These are phyloP conservation scores for Rhyacichthys aspro DNA, from an alignment of 2,797 vertebrate genomes.

Conservation along the genomic window DNA sequence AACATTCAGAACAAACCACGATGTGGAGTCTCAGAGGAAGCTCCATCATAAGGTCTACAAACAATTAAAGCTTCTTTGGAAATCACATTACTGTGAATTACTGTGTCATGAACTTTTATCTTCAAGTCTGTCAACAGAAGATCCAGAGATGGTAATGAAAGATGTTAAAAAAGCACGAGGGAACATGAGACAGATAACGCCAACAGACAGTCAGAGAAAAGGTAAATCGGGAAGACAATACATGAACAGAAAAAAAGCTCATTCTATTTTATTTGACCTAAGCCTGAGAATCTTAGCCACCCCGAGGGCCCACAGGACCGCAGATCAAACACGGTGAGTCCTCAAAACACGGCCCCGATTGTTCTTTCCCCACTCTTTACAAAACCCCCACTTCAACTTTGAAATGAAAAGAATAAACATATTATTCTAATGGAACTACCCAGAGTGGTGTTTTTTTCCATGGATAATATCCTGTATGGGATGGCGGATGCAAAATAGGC, in stretches of 20 bases:
- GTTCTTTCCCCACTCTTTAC: conserved; percentile 63
- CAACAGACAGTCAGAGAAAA: conserved; percentile 35
- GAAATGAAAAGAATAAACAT: conserved; percentile 75
- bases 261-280: conserved; percentile 64
- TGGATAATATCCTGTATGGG: conserved; percentile 77
- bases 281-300: conserved; percentile 64
- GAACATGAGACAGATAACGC: conserved; percentile 44
- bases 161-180: conserved; percentile 37
- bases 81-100: conserved; percentile 20
- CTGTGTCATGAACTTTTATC: conserved; percentile 11
- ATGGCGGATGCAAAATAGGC: conserved; percentile 76
- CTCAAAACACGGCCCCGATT: conserved; percentile 63
- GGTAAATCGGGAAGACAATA: conserved; percentile 43
- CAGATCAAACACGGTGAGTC: conserved; percentile 66
- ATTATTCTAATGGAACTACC: conserved; percentile 77
- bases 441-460: conserved; percentile 71
- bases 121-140: conserved; percentile 16
- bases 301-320: conserved; percentile 59
- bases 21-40: conserved; percentile 40
- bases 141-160: conserved; percentile 43
- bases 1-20: conserved; percentile 49
- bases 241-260: conserved; percentile 31
- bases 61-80: conserved; percentile 13
- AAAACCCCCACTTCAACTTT: conserved; percentile 63
- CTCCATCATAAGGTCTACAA: conserved; percentile 15